A percentile compares a stretch with the other conserved stretches of the same genome.
phyloP scores from a whole-genome alignment of 2,888 invertebrate genomes.

The Argyra leucocephala region DNA sequence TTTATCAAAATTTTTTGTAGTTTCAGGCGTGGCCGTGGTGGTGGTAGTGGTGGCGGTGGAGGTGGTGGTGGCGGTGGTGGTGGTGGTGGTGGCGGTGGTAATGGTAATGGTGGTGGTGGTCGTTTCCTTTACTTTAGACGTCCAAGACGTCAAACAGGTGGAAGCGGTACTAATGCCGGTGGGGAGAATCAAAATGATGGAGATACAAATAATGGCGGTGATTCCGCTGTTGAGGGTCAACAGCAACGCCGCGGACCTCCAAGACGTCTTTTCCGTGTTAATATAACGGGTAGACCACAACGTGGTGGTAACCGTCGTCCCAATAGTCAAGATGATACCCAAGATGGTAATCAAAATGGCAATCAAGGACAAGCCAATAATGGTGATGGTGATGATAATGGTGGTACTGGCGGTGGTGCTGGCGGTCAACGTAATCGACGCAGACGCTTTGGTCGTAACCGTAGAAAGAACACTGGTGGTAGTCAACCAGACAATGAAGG shows the following conservation, averaged over 20 bases:
- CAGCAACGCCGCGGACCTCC: constrained; percentile 30
- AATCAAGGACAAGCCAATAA: background rate
- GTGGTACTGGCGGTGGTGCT: constrained; percentile 40
- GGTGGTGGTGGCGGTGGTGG: constrained; percentile 7
- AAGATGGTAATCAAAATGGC: constrained; percentile 15
- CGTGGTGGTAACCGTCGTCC: background rate
- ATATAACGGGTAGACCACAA: constrained; percentile 20
- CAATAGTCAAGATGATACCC: constrained; percentile 18
- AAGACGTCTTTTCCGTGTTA: constrained; percentile 46
- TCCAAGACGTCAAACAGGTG: constrained; percentile 34
- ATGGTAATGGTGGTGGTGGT: constrained; percentile 34
- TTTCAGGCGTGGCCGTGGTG: constrained; percentile 39
- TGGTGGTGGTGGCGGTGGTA: background rate
- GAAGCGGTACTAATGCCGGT: constrained; percentile 23
- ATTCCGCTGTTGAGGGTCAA: background rate
- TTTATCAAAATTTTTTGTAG: no score
- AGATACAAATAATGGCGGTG: background rate
- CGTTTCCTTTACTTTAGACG: constrained; percentile 33
- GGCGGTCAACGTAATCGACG: constrained; percentile 42
- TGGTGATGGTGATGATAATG: constrained; percentile 30
- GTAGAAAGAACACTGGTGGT: constrained; percentile 44
- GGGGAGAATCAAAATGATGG: constrained; percentile 5
- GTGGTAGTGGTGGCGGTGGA: constrained; percentile 43
- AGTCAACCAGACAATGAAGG: constrained; percentile 47
- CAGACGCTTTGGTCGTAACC: constrained; percentile 35